Percentiles rank a stretch among this genome's conserved stretches.
These are phyloP conservation scores for Brachionus calyciflorus DNA, from an alignment of 1,140 invertebrate genomes.

Conservation along the genomic window DNA sequence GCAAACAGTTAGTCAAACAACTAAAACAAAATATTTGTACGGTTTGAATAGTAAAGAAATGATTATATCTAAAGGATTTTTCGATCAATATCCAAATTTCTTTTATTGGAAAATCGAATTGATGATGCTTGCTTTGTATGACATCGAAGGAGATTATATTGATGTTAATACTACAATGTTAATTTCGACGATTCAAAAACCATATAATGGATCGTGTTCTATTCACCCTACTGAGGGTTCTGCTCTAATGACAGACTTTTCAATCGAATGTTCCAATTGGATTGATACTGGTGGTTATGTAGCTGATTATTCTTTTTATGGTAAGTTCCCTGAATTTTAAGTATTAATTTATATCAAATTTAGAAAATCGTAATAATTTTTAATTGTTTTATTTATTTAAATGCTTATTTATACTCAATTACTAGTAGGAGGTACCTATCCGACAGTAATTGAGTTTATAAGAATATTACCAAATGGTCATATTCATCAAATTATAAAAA, in stretches of 20 bases:
- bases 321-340: no score
- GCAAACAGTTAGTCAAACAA: neutral
- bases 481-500: no score
- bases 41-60: neutral
- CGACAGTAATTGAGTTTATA: no score
- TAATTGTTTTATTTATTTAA: no score
- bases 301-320: neutral
- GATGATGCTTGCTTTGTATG: neutral
- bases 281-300: slow-evolving; percentile 6
- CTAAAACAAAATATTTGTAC: neutral
- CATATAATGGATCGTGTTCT: neutral
- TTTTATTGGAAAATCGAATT: slow-evolving; percentile 12
- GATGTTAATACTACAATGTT: neutral
- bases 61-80: slow-evolving; percentile 12
- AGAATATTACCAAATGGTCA: no score
- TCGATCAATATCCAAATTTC: neutral
- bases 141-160: slow-evolving; percentile 4
- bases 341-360: no score
- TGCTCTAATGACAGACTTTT: slow-evolving; percentile 13
- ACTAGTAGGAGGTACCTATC: no score
- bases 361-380: no score
- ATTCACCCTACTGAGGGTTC: neutral
- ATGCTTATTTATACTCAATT: no score
- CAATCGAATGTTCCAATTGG: neutral
- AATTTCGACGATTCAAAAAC: neutral